phyloP scores from a whole-genome alignment of 2,888 invertebrate genomes.

The Aricia artaxerxes region DNA sequence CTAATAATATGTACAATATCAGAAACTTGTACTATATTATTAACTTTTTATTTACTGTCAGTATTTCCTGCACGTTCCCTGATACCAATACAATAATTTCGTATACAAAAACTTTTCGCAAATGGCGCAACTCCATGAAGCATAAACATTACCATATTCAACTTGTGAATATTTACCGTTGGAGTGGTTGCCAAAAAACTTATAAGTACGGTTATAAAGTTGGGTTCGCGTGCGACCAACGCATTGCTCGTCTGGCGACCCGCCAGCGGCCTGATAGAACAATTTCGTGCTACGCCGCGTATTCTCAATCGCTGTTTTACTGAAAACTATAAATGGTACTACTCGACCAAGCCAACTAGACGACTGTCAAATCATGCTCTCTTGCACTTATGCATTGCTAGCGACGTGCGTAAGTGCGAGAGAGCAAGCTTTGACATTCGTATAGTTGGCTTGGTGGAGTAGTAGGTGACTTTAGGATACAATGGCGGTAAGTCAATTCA shows the following conservation, averaged over 20 bases:
- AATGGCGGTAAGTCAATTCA: background rate
- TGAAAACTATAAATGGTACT: background rate
- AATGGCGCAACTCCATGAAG: background rate
- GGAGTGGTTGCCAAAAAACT: slow-evolving; percentile 14
- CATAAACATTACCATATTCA: slow-evolving; percentile 10
- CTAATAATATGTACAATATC: too few relatives aligned
- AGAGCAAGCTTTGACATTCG: too few relatives aligned
- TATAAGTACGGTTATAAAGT: slow-evolving; percentile 1
- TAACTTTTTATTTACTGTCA: too few relatives aligned
- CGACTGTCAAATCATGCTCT: too few relatives aligned
- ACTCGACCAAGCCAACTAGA: too few relatives aligned
- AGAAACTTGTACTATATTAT: too few relatives aligned
- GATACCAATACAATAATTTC: background rate
- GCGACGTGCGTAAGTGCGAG: too few relatives aligned
- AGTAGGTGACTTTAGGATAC: background rate
- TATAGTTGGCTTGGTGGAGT: too few relatives aligned
- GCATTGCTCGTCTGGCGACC: background rate
- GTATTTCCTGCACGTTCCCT: background rate
- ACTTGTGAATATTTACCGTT: slow-evolving; percentile 7
- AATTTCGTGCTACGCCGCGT: background rate
- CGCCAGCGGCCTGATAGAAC: background rate
- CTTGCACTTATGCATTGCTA: too few relatives aligned
- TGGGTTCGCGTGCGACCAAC: background rate
- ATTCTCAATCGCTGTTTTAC: background rate
- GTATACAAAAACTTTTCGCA: background rate